Conservation (phyloP, 2,797 vertebrate genomes). For the Melanotaenia trifasciata region DNA sequence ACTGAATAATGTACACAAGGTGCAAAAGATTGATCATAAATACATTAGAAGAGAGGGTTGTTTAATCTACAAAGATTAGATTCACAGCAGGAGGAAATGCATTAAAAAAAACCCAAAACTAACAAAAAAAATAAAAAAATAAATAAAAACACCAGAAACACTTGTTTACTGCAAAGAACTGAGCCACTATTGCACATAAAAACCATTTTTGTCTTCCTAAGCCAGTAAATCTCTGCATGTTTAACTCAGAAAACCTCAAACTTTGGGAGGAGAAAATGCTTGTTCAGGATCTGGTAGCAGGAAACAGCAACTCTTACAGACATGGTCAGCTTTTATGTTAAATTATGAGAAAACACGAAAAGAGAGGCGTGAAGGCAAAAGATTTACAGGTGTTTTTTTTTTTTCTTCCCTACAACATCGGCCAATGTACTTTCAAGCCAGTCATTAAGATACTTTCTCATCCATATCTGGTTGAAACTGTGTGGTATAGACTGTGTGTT, state of each 20-base stretch:
- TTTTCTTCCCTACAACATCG: neutral
- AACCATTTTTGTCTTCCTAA: conserved; percentile 1
- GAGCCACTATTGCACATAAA: conserved; percentile 37
- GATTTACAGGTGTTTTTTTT: neutral
- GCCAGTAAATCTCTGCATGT: conserved; percentile 8
- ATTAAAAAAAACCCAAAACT: neutral
- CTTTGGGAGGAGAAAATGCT: neutral
- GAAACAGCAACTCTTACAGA: conserved; percentile 2
- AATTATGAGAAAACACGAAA: neutral
- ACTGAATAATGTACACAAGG: conserved; percentile 22
- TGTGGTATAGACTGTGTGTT: no score
- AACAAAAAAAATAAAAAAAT: neutral
- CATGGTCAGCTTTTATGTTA: neutral
- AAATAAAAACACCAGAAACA: conserved; percentile 35
- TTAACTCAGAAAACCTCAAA: conserved; percentile 9
- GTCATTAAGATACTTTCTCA: no score
- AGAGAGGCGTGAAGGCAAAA: neutral
- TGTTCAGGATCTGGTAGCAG: conserved; percentile 1
- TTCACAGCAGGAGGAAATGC: conserved; percentile 15
- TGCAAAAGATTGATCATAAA: conserved; percentile 34
- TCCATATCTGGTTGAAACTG: no score
- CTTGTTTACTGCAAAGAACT: conserved; percentile 28
- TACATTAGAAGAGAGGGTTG: conserved; percentile 3
- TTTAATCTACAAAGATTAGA: conserved; percentile 25
- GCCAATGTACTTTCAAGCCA: neutral